A percentile compares a stretch with the other conserved stretches of the same genome.
phyloP scores from a whole-genome alignment of 2,797 vertebrate genomes.

The Enteromius thamalakanensis region DNA sequence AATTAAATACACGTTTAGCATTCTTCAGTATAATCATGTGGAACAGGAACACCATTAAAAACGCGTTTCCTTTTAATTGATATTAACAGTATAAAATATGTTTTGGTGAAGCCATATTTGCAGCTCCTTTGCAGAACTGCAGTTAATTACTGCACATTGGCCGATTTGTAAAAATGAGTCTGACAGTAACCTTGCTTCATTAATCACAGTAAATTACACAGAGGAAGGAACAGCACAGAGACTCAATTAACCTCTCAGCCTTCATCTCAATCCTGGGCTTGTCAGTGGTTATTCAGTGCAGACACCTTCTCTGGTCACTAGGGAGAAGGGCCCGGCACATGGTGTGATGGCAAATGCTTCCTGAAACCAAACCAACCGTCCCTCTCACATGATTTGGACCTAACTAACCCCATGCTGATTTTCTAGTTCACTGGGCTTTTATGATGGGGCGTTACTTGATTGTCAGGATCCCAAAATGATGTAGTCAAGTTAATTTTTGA shows the following conservation, averaged over 20 bases:
- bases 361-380: slow-evolving; percentile 10
- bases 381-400: slow-evolving; percentile 10
- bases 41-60: background rate
- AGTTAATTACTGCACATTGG: slow-evolving; percentile 75
- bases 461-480: slow-evolving; percentile 13
- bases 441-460: slow-evolving; percentile 6
- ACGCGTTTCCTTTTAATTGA: background rate
- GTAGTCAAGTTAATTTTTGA: slow-evolving; percentile 28
- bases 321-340: slow-evolving; percentile 59
- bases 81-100: slow-evolving; percentile 28
- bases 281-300: slow-evolving; percentile 68
- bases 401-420: slow-evolving; percentile 25
- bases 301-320: slow-evolving; percentile 67
- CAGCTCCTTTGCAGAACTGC: slow-evolving; percentile 23
- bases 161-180: slow-evolving; percentile 78
- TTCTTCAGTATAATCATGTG: background rate
- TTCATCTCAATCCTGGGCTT: slow-evolving; percentile 69
- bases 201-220: slow-evolving; percentile 84
- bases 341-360: slow-evolving; percentile 58
- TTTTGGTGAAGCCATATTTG: slow-evolving; percentile 9
- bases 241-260: slow-evolving; percentile 83
- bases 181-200: slow-evolving; percentile 78
- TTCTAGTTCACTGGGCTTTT: slow-evolving; percentile 35
- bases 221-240: slow-evolving; percentile 76
- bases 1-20: background rate